phyloP scores from a whole-genome alignment of 1,140 invertebrate species.

The Micrasema minimum region DNA sequence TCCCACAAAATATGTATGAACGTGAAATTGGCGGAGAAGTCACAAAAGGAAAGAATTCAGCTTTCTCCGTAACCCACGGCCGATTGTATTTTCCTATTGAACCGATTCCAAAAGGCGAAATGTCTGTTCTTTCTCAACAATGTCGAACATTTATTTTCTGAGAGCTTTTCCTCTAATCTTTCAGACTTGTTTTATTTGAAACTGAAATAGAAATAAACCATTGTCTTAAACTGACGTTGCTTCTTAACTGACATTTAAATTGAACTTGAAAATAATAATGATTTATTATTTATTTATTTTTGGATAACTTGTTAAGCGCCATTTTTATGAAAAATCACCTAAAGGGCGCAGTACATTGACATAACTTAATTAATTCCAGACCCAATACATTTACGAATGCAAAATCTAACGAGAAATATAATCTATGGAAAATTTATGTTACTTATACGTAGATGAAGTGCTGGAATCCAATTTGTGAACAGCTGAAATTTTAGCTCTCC shows the following conservation, averaged over 20 bases:
- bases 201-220: not conserved
- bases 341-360: too few species aligned
- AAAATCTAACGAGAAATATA: too few species aligned
- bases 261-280: not conserved
- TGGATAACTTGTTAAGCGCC: too few species aligned
- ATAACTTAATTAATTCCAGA: too few species aligned
- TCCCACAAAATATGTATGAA: constrained; percentile 18
- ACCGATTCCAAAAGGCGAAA: constrained; percentile 28
- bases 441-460: too few species aligned
- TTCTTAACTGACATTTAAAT: too few species aligned
- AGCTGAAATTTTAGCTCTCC: too few species aligned
- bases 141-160: constrained; percentile 30
- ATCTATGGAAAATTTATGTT: too few species aligned
- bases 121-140: constrained; percentile 24
- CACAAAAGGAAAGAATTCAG: constrained; percentile 22
- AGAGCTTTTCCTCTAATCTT: constrained; percentile 22
- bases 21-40: constrained; percentile 23
- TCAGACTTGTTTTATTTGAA: constrained; percentile 18
- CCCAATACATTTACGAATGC: too few species aligned
- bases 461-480: too few species aligned
- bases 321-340: too few species aligned
- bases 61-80: constrained; percentile 7
- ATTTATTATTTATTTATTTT: too few species aligned
- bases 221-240: not conserved
- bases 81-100: constrained; percentile 34